A percentile compares a stretch with the other conserved stretches of the same genome.
These are phyloP conservation scores for Phyllostomus hastatus DNA, from an alignment of 2,113 vertebrate species.

Conservation along the genomic window DNA sequence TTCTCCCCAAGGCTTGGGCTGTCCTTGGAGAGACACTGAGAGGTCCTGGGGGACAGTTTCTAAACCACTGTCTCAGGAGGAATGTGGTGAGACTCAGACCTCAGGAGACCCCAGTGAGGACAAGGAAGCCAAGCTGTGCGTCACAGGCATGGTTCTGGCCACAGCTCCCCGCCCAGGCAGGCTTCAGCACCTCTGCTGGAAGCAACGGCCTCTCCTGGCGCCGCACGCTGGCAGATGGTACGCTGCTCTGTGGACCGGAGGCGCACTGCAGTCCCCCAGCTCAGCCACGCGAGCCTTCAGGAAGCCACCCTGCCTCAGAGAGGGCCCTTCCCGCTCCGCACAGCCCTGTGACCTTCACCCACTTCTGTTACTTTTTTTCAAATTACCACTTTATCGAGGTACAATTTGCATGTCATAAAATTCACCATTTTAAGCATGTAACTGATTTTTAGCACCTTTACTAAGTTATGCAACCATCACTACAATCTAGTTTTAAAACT, in stretches of 20 bases:
- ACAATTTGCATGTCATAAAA: background rate
- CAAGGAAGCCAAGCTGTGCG: background rate
- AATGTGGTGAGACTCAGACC: background rate
- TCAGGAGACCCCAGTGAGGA: background rate
- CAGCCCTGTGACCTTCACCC: background rate
- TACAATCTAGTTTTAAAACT: background rate
- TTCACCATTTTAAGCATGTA: background rate
- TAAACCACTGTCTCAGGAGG: background rate
- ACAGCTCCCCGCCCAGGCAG: background rate
- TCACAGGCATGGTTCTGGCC: background rate
- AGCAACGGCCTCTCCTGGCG: background rate
- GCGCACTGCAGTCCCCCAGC: background rate
- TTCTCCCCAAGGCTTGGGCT: background rate
- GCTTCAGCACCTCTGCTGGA: no score
- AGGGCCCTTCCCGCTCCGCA: no score
- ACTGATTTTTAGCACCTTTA: background rate
- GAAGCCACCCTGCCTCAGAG: background rate
- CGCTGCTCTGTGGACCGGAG: rapidly evolving
- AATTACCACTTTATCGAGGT: background rate
- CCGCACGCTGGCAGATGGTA: background rate
- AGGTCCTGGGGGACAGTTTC: background rate
- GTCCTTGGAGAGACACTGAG: background rate
- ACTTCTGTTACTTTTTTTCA: background rate
- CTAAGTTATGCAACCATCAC: background rate
- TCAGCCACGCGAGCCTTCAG: background rate